Percentiles rank a stretch among this genome's conserved stretches.
phyloP scores from a whole-genome alignment of 2,888 invertebrate species.

The Drosophila sordidula region DNA sequence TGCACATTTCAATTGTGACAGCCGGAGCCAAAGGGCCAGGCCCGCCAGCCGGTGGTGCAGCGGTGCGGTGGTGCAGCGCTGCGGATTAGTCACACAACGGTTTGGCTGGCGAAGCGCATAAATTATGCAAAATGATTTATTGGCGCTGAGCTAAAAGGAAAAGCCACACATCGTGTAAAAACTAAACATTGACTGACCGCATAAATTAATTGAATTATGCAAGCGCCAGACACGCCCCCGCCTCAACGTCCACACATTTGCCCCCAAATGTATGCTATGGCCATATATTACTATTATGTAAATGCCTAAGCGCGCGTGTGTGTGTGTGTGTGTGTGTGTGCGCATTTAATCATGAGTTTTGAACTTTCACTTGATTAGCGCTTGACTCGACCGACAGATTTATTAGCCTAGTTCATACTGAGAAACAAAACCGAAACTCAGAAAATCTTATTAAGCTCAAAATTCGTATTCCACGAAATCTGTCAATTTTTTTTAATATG shows the following conservation, averaged over 20 bases:
- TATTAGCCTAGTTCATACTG: constrained; percentile 17
- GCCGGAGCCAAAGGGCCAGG: neutral
- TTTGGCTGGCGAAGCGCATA: constrained; percentile 49
- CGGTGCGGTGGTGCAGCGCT: constrained; percentile 14
- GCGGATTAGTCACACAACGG: constrained; percentile 28
- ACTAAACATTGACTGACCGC: constrained; percentile 74
- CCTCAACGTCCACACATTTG: too few species aligned
- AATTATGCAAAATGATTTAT: constrained; percentile 79
- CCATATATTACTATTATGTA: constrained; percentile 60
- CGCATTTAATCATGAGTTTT: constrained; percentile 63
- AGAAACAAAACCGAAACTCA: too few species aligned
- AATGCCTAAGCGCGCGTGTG: constrained; percentile 33
- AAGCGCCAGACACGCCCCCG: constrained; percentile 28
- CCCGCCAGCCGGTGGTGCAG: constrained; percentile 14
- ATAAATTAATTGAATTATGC: constrained; percentile 81
- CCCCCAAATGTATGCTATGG: constrained; percentile 12
- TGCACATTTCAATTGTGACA: constrained; percentile 38
- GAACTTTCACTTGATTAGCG: constrained; percentile 76
- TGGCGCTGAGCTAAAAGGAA: constrained; percentile 51
- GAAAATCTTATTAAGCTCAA: too few species aligned
- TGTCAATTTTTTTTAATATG: too few species aligned
- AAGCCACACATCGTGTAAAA: constrained; percentile 59
- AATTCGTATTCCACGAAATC: too few species aligned
- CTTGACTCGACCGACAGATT: constrained; percentile 54
- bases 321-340: constrained; percentile 25